phyloP scores from a whole-genome alignment of 2,797 vertebrate genomes.

The Coccyzus lansbergi region DNA sequence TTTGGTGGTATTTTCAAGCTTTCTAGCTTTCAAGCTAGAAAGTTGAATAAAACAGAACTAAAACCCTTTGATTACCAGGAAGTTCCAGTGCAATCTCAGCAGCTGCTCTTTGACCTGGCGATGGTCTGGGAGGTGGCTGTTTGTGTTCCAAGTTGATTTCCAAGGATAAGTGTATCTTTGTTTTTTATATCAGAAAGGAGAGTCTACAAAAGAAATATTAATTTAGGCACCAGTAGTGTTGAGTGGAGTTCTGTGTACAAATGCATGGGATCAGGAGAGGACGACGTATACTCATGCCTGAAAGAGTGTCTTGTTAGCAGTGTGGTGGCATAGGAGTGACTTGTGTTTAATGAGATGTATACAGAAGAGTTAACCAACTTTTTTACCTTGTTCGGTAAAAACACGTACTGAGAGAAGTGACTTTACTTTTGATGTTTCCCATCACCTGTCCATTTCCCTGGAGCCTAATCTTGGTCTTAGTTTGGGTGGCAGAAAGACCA shows the following conservation, averaged over 20 bases:
- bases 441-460: not conserved
- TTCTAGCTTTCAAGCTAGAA: too few species aligned
- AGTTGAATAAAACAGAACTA: not conserved
- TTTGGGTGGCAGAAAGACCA: not conserved
- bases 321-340: not conserved
- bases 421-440: not conserved
- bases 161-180: not conserved
- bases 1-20: not conserved
- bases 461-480: not conserved
- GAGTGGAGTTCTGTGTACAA: not conserved
- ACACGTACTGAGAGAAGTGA: not conserved
- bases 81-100: slow-evolving; percentile 9
- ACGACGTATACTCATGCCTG: not conserved
- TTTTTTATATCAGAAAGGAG: not conserved
- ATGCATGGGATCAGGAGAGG: not conserved
- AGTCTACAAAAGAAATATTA: not conserved
- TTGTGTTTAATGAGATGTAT: not conserved
- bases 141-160: not conserved
- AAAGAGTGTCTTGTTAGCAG: not conserved
- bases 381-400: not conserved
- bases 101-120: slow-evolving; percentile 46
- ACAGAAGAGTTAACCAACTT: not conserved
- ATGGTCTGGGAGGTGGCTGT: not conserved
- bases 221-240: not conserved
- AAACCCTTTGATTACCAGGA: not conserved